A percentile compares a stretch with the other conserved stretches of the same genome.
phyloP scores from a whole-genome alignment of 2,888 invertebrate species.

The Thysanoteuthis rhombus region DNA sequence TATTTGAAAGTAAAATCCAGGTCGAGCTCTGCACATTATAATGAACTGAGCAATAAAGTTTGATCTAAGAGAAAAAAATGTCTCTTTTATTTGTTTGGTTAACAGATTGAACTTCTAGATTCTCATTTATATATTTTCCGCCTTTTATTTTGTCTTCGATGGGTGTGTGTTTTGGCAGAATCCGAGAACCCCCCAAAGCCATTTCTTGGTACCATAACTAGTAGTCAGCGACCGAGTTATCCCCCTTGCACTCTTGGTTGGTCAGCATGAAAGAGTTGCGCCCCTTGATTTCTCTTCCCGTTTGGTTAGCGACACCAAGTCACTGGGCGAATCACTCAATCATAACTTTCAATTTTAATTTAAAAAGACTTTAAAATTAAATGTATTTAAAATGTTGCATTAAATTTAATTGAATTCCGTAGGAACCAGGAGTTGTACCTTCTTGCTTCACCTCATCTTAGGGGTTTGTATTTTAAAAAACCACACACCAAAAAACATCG shows the following conservation, averaged over 20 bases:
- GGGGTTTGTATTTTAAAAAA: neutral
- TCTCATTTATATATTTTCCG: too few relatives aligned
- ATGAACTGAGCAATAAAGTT: too few relatives aligned
- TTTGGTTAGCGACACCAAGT: constrained; percentile 12
- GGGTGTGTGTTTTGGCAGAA: too few relatives aligned
- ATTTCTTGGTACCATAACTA: too few relatives aligned
- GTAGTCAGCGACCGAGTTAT: neutral
- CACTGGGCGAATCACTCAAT: constrained; percentile 12
- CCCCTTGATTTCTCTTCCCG: neutral
- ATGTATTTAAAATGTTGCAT: neutral
- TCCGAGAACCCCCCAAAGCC: too few relatives aligned
- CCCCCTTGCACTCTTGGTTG: neutral
- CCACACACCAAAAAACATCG: too few relatives aligned
- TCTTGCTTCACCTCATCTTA: neutral
- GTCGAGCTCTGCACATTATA: too few relatives aligned
- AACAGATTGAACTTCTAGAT: too few relatives aligned
- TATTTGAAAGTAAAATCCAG: too few relatives aligned
- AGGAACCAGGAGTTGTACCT: neutral
- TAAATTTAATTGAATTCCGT: neutral
- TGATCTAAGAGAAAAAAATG: too few relatives aligned
- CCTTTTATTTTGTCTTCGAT: too few relatives aligned
- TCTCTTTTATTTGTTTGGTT: too few relatives aligned
- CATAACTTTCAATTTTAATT: constrained; percentile 12
- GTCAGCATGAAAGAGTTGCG: neutral
- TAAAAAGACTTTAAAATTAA: constrained; percentile 12